Conservation (phyloP, 2,797 vertebrate species). For the Parotocinclus haroldoi region DNA sequence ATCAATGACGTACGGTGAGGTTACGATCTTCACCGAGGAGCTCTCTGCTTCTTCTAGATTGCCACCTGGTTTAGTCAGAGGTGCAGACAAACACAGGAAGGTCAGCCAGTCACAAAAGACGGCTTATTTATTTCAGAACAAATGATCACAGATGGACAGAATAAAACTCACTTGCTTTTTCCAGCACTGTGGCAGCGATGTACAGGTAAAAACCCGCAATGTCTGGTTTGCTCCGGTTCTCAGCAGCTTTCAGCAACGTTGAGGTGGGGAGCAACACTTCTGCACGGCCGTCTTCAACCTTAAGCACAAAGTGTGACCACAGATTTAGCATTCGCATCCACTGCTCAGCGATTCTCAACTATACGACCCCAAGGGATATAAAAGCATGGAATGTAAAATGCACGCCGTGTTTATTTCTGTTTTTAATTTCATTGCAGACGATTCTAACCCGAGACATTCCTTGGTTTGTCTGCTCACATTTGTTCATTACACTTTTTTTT, state of each 20-base stretch:
- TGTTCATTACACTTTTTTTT: background rate
- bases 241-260: slow-evolving; percentile 46
- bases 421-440: too few relatives aligned
- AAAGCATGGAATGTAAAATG: too few relatives aligned
- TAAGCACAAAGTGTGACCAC: slow-evolving; percentile 10
- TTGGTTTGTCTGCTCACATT: too few relatives aligned
- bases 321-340: too few relatives aligned
- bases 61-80: slow-evolving; percentile 54
- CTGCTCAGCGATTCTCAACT: too few relatives aligned
- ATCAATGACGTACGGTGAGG: slow-evolving; percentile 63
- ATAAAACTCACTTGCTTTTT: slow-evolving; percentile 67
- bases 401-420: too few relatives aligned
- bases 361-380: too few relatives aligned
- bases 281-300: slow-evolving; percentile 60
- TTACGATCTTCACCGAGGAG: slow-evolving; percentile 65
- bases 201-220: slow-evolving; percentile 58
- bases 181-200: slow-evolving; percentile 61
- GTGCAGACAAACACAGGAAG: too few relatives aligned
- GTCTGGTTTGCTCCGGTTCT: slow-evolving; percentile 31
- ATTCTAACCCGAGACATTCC: too few relatives aligned
- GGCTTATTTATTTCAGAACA: background rate
- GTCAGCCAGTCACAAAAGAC: background rate
- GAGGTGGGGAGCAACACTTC: slow-evolving; percentile 47
- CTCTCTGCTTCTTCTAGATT: slow-evolving; percentile 67
- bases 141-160: background rate